Base-by-base conservation (phyloP, 2,113 vertebrate genomes). In the Otis tarda region DNA sequence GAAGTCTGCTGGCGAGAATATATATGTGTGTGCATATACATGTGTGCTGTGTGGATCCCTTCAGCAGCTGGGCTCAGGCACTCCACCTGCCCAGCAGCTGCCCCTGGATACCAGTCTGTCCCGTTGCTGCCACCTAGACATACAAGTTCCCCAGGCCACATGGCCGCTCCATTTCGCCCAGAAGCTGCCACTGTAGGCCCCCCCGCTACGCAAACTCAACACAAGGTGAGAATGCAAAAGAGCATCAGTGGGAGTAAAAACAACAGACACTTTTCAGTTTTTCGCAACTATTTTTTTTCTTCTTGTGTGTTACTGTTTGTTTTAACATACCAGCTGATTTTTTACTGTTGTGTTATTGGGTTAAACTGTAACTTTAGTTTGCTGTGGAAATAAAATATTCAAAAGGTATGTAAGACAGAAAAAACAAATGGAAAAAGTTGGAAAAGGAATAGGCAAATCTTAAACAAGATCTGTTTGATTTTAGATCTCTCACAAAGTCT, bases 401-500 rank as follows among this genome's bases (percentile, higher is more conserved):
- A 16, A 75, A 87, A 83, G 5, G 0, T n/a, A 5, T 4, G 1
- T 30, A 39, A 52, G 37, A 77, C 3, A 53, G 8, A 45, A 87
- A 84, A 84, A 68, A 74, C 6, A 52, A 35, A 33, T 12, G 5
- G 9, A 37, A 73, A 24, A 2, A 14, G 24, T 59, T 60, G 20
- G 19, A 64, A 75, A 79, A 89, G 5, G 4, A 75, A 16, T 41
- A 47, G 8, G 4, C 1, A 53, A 19, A 52, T 53, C 12, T 61
- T 41, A 60, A 87, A 12, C 18, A 53, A 70, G n/a, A 71, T 87
- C 33, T 69, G 6, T 84, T 94, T 89, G 20, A 35, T 82, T 95
- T 95, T 87, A 43, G 9, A 13, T 78, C 33, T 77, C 50, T 89
- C 82, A 85, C 27, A 67, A 87, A 69, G 21, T 1, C 1, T 94